Base-by-base conservation (phyloP, 2,888 invertebrate genomes). In the Chrysolina haemoptera region DNA sequence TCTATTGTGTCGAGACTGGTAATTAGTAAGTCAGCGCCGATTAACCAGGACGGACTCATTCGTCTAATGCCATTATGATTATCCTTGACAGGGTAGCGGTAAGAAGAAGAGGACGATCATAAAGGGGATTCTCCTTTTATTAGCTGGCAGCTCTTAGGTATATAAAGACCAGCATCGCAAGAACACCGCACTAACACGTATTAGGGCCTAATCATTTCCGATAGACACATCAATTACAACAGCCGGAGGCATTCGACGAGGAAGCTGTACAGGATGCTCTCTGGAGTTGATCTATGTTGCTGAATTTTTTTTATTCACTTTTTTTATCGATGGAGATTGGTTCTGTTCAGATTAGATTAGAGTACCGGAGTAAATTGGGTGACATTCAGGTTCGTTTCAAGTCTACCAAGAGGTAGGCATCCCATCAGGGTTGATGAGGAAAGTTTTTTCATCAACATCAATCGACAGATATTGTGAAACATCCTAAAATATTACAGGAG, bases 31-130 rank as follows among this genome's bases (percentile, higher is more conserved):
- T 87, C 87, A 84, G 85, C 83, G 85, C 82, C 86, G 87, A 87
- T 87, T 87, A 87, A 87, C 87, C 86, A 84, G 86, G 87, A 86
- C 86, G 86, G 87, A 86, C 86, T 87, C 87, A 86, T 86, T 87
- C 87, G 86, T 87, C 86, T 87, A 87, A 87, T 85, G 86, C 86
- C 80, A 87, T 87, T 87, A 87, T 87, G 87, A 87, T 87, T 87
- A 87, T 84, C 85, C 84, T 81, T 86, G 87, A 87, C 87, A 87
- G 87, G 67, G 66, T 83, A 81, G 59, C 41, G 46, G 68, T 66
- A 59, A 62, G 69, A 84, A 83, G 83, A 84, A 84, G 84, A 83
- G 67, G 27, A 77, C 74, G 67, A 77, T 76, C 76, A 74, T 66
- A 68, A 68, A 69, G 74, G 71, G 72, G 72, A 70, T 70, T 68